These are phyloP conservation scores for Probosciger aterrimus DNA, from an alignment of 2,113 vertebrate genomes.

Conservation along the genomic window DNA sequence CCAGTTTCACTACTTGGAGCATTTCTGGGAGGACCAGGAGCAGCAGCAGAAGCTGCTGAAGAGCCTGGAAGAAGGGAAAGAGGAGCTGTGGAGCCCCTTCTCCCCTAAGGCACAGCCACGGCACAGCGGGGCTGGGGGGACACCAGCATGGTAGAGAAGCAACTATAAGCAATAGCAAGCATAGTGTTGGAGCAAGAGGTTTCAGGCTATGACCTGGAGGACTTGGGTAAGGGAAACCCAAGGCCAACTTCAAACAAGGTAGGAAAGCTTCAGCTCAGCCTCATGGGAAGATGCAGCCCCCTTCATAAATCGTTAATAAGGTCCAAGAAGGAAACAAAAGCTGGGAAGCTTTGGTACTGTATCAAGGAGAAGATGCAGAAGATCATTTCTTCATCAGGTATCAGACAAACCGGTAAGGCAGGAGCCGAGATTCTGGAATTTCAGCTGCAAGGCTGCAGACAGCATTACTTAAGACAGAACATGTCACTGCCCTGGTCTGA, in stretches of 20 bases:
- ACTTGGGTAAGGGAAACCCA: not conserved
- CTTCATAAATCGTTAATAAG: not conserved
- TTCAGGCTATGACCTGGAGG: not conserved
- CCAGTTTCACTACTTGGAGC: conserved; percentile 20
- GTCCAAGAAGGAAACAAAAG: not conserved
- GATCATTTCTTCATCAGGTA: not conserved
- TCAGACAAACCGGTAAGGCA: not conserved
- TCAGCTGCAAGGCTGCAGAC: not conserved
- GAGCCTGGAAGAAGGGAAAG: not conserved
- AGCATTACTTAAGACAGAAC: not conserved
- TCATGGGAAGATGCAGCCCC: not conserved
- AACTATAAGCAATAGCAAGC: rapidly evolving
- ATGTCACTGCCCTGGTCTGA: not conserved
- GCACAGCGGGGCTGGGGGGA: rapidly evolving
- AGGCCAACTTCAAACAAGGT: not conserved
- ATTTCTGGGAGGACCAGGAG: not conserved
- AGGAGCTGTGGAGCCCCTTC: not conserved
- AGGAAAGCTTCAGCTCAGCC: not conserved
- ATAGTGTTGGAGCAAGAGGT: rapidly evolving
- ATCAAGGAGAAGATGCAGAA: not conserved
- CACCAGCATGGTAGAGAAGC: not conserved
- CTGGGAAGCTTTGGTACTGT: not conserved
- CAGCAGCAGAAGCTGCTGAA: rapidly evolving
- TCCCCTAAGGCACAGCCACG: rapidly evolving
- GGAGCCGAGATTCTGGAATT: not conserved